phyloP scores from a whole-genome alignment of 2,888 invertebrate species.

The Ophion obscuratus region DNA sequence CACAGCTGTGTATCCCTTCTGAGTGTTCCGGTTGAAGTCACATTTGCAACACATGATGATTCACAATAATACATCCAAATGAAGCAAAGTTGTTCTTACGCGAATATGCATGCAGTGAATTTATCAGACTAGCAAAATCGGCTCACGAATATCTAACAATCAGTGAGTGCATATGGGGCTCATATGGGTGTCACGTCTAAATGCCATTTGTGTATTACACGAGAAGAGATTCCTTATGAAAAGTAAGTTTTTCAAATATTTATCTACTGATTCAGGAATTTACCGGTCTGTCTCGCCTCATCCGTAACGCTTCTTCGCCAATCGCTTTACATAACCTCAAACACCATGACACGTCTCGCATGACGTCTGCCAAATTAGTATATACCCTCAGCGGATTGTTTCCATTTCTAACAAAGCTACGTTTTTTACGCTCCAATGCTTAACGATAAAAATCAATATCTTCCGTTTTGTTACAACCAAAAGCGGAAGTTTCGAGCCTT shows the following conservation, averaged over 20 bases:
- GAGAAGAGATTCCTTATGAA: slow-evolving; percentile 97
- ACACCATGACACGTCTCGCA: slow-evolving; percentile 56
- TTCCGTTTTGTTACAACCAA: no score
- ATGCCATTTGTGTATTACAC: slow-evolving; percentile 97
- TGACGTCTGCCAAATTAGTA: slow-evolving; percentile 35
- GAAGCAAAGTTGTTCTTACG: no score
- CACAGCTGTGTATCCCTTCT: no score
- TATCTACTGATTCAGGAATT: slow-evolving; percentile 1
- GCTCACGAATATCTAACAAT: no score
- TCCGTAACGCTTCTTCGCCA: neutral
- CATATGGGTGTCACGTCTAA: slow-evolving; percentile 88
- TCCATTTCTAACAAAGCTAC: neutral
- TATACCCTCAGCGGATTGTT: neutral
- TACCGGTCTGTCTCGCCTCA: neutral
- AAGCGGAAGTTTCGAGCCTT: no score
- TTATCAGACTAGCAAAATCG: no score
- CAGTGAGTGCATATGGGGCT: no score
- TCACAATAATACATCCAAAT: no score
- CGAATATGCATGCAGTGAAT: no score
- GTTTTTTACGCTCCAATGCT: neutral
- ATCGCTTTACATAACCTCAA: slow-evolving; percentile 63
- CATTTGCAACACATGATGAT: no score
- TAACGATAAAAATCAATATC: no score
- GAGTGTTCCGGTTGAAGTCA: no score
- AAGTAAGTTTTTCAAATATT: slow-evolving; percentile 86